Evolutionary conservation across 30 jellyfish, hydroid and myxozoan species (phyloP).

Genomic region (Mastigias papua): DNA sequence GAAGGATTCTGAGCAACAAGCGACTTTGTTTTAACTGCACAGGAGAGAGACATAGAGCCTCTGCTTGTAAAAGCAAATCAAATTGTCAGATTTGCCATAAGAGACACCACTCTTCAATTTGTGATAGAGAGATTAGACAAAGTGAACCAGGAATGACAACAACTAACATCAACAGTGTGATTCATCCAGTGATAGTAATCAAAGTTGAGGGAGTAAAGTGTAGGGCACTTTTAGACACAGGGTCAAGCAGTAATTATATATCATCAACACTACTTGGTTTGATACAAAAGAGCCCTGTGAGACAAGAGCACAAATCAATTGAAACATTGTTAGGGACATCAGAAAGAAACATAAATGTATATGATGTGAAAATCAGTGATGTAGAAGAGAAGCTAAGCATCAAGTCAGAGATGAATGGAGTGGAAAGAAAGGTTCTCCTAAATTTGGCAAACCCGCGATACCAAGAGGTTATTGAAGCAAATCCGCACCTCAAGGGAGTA

Average conservation of each 20-base stretch:
- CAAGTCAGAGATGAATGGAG: slow-evolving; percentile 46
- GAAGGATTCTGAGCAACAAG: slow-evolving; percentile 29
- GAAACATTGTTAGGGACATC: slow-evolving; percentile 68
- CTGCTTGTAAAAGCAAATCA: slow-evolving; percentile 55
- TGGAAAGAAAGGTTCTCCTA: slow-evolving; percentile 52
- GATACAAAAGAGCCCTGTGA: slow-evolving; percentile 53
- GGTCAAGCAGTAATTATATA: slow-evolving; percentile 14
- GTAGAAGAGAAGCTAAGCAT: slow-evolving; percentile 10
- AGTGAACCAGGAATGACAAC: slow-evolving; percentile 30
- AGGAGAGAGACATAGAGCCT: slow-evolving; percentile 70
- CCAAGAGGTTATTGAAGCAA: slow-evolving; percentile 31
- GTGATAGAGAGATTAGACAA: slow-evolving; percentile 62
- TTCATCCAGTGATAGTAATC: slow-evolving; percentile 49
- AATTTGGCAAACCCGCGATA: slow-evolving; percentile 65
- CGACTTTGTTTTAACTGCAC: slow-evolving; percentile 71
- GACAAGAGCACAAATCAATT: slow-evolving; percentile 63
- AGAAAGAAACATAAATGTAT: slow-evolving; percentile 32
- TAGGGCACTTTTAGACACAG: slow-evolving; percentile 66
- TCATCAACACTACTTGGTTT: slow-evolving; percentile 60
- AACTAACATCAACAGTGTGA: slow-evolving; percentile 22
- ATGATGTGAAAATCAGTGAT: slow-evolving; percentile 48
- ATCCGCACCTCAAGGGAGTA: slow-evolving; percentile 78
- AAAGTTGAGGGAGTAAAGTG: slow-evolving; percentile 53
- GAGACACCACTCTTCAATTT: slow-evolving; percentile 83
- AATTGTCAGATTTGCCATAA: too few species aligned